phyloP scores from a whole-genome alignment of 1,140 invertebrate species.

The Aplysia californica region DNA sequence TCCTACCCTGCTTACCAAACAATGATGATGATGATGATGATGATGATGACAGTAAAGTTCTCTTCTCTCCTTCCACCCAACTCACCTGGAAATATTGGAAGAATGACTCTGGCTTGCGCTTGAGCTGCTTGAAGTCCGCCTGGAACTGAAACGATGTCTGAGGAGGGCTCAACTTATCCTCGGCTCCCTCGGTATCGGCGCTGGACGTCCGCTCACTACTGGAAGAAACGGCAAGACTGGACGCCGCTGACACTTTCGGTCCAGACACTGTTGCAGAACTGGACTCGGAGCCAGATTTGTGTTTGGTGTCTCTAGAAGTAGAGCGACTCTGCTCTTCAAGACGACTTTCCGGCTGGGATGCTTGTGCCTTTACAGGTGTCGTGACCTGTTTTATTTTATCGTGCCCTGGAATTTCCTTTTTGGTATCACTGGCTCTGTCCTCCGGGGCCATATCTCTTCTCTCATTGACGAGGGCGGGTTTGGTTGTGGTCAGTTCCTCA shows the following conservation, averaged over 20 bases:
- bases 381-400: too few species aligned
- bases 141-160: constrained; percentile 64
- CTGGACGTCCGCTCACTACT: background rate
- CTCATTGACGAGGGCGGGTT: background rate
- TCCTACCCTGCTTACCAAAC: too few species aligned
- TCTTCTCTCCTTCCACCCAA: too few species aligned
- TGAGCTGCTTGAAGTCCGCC: constrained; percentile 66
- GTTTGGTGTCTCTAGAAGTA: background rate
- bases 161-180: constrained; percentile 34
- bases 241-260: background rate
- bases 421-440: too few species aligned
- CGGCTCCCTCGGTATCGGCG: background rate
- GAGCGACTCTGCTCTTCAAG: background rate
- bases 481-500: background rate
- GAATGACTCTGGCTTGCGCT: constrained; percentile 50
- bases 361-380: too few species aligned
- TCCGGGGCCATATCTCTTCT: too few species aligned
- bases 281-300: background rate
- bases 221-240: background rate
- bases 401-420: too few species aligned
- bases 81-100: constrained; percentile 60
- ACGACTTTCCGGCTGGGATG: background rate
- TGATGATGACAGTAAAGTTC: too few species aligned
- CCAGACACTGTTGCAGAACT: background rate
- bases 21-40: too few species aligned